Conservation (phyloP, 2,888 invertebrate genomes). For the Plusia festucae region DNA sequence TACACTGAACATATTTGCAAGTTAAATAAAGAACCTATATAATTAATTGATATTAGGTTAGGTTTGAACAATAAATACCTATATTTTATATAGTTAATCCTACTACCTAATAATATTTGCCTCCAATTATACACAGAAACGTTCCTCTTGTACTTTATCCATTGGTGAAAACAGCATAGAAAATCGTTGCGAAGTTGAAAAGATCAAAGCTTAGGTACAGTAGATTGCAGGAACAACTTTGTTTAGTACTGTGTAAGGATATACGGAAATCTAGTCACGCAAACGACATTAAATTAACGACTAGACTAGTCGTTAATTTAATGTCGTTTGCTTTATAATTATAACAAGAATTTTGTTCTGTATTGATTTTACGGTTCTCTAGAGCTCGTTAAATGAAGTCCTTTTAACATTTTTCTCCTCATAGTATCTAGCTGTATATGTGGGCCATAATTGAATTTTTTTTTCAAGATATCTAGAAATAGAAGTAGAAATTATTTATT, state of each 20-base stretch:
- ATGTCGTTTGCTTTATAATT: conserved; percentile 1
- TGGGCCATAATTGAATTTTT: background rate
- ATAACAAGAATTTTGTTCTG: background rate
- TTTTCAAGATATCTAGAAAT: too few species aligned
- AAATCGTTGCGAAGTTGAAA: too few species aligned
- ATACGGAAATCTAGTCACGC: background rate
- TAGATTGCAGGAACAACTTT: too few species aligned
- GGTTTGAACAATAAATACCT: background rate
- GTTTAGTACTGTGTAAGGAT: too few species aligned
- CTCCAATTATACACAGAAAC: too few species aligned
- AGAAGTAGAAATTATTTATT: too few species aligned
- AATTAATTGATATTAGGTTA: background rate
- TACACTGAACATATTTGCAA: background rate
- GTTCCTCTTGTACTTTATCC: too few species aligned
- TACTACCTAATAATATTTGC: too few species aligned
- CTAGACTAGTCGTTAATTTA: too few species aligned
- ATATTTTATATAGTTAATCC: background rate
- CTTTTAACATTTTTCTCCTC: background rate
- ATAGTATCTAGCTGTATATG: background rate
- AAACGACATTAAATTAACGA: background rate
- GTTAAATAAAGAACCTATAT: too few species aligned
- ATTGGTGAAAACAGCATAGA: too few species aligned
- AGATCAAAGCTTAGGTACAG: too few species aligned
- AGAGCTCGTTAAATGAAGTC: background rate
- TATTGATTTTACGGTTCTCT: background rate